phyloP scores from a whole-genome alignment of 2,797 vertebrate species.

The Anas acuta region DNA sequence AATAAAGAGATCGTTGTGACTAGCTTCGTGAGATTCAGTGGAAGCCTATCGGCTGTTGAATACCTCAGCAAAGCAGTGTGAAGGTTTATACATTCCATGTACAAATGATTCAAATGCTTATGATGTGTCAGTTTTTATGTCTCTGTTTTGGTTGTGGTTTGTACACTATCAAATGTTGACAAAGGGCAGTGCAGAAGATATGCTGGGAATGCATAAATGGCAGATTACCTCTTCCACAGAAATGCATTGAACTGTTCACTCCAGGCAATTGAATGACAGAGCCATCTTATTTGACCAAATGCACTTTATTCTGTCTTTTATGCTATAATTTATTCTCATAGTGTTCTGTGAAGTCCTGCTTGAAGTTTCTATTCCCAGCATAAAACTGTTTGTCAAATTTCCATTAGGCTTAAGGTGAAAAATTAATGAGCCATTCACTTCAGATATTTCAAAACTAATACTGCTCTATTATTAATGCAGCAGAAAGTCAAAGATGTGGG shows the following conservation, averaged over 20 bases:
- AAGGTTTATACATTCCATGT: neutral
- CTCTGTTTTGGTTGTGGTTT: neutral
- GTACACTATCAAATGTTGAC: neutral
- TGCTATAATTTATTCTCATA: conserved; percentile 50
- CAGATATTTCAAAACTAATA: conserved; percentile 75
- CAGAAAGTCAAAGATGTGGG: conserved; percentile 52
- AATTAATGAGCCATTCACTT: conserved; percentile 77
- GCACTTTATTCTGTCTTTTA: neutral
- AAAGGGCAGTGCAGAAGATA: neutral
- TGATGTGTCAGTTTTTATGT: neutral
- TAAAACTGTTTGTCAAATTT: conserved; percentile 76
- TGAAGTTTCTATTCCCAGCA: conserved; percentile 58
- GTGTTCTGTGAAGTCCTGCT: conserved; percentile 37
- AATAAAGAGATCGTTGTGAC: neutral
- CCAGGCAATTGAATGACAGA: neutral
- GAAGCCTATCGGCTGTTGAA: neutral
- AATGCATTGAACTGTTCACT: neutral
- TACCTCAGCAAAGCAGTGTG: neutral
- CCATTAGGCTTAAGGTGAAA: conserved; percentile 77
- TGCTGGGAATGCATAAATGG: neutral
- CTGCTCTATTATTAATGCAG: conserved; percentile 65
- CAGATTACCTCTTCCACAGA: neutral
- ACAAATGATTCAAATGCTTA: neutral
- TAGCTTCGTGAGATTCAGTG: neutral
- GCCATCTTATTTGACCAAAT: neutral